A percentile compares a stretch with the other conserved stretches of the same genome.
Evolutionary conservation across 2,888 invertebrate species (phyloP).

Genomic region (Sepiola atlantica): DNA sequence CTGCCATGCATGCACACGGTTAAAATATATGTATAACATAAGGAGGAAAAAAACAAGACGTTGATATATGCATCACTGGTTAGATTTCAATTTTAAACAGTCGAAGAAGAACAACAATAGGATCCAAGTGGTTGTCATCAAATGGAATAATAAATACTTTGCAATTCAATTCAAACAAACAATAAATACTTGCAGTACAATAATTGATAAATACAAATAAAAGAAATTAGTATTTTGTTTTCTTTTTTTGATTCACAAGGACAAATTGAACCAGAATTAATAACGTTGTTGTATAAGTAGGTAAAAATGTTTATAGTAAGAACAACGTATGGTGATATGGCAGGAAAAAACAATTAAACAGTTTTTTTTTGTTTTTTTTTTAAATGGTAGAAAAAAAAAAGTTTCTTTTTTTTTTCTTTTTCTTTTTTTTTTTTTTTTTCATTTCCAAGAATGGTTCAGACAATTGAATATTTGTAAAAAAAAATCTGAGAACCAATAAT

Average conservation of each 20-base stretch:
- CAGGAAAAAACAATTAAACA: slow-evolving; percentile 17
- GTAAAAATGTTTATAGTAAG: not conserved
- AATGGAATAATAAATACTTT: slow-evolving; percentile 17
- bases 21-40: not conserved
- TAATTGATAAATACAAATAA: not conserved
- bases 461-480: not conserved
- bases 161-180: slow-evolving; percentile 13
- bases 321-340: slow-evolving; percentile 13
- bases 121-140: slow-evolving; percentile 32
- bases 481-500: not conserved
- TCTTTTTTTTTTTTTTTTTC: not conserved
- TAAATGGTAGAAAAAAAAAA: too few species aligned
- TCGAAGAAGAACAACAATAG: not conserved
- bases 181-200: not conserved
- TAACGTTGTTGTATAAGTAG: not conserved
- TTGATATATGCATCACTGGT: slow-evolving; percentile 11
- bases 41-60: not conserved
- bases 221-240: not conserved
- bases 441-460: slow-evolving; percentile 6
- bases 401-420: too few species aligned
- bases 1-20: not conserved
- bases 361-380: not conserved
- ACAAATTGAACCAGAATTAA: slow-evolving; percentile 32
- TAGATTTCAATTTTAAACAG: not conserved
- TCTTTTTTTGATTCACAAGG: not conserved